A percentile compares a stretch with the other conserved stretches of the same genome.
Conservation (phyloP, 2,113 vertebrate species). For the Perccottus glenii region DNA sequence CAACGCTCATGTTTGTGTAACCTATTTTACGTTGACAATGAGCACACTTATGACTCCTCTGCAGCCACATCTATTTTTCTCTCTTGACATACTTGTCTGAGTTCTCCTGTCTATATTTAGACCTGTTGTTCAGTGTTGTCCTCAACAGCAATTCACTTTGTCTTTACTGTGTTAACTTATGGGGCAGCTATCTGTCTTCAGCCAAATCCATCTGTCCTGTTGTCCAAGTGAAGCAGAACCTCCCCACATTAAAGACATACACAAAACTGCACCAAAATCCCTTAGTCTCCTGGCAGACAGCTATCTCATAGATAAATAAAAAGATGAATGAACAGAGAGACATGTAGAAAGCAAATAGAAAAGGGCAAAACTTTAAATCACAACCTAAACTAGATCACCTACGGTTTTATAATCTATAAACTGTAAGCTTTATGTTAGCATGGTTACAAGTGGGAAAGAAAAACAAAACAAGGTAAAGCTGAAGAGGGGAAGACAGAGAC, state of each 20-base stretch:
- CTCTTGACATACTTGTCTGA: constrained; percentile 6
- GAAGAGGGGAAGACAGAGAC: constrained; percentile 28
- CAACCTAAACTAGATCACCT: constrained; percentile 43
- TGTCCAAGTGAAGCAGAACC: constrained; percentile 43
- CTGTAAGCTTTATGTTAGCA: constrained; percentile 12
- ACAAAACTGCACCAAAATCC: constrained; percentile 51
- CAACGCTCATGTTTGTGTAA: constrained; percentile 20
- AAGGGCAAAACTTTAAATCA: constrained; percentile 25
- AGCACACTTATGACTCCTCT: constrained; percentile 15
- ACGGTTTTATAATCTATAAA: constrained; percentile 14
- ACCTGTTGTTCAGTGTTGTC: constrained; percentile 4
- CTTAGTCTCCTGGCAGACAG: constrained; percentile 27
- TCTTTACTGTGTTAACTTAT: constrained; percentile 34
- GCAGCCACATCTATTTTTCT: constrained; percentile 5
- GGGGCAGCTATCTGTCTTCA: constrained; percentile 39
- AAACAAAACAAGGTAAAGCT: constrained; percentile 14
- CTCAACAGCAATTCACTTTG: constrained; percentile 28
- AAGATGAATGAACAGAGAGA: constrained; percentile 33
- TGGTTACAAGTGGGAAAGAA: constrained; percentile 7
- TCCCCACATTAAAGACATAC: constrained; percentile 54
- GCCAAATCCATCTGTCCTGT: constrained; percentile 35
- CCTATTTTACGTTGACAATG: constrained; percentile 17
- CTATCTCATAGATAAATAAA: constrained; percentile 46
- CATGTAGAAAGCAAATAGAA: constrained; percentile 29
- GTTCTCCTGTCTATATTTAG: constrained; percentile 48